phyloP scores from a whole-genome alignment of 2,113 vertebrate species.

The Eublepharis macularius region DNA sequence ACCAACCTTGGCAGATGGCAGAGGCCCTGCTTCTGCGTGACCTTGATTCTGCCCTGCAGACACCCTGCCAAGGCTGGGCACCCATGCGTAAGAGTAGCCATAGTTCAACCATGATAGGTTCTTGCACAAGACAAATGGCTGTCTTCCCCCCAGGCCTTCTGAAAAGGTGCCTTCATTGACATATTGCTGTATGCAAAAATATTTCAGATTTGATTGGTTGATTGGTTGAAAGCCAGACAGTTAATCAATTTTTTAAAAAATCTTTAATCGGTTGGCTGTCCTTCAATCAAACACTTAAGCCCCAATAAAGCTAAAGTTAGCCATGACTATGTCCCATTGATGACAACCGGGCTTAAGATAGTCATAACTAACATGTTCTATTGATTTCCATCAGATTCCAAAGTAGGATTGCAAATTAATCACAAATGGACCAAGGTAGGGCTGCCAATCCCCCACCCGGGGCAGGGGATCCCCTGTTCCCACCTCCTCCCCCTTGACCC shows the following conservation, averaged over 20 bases:
- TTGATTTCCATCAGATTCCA: too few relatives aligned
- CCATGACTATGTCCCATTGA: not conserved
- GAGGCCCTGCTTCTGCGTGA: not conserved
- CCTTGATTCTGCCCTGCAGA: too few relatives aligned
- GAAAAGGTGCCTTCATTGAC: not conserved
- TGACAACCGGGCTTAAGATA: too few relatives aligned
- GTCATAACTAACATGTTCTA: too few relatives aligned
- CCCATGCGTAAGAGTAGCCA: not conserved
- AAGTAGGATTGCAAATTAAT: too few relatives aligned
- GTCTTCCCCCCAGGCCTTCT: not conserved
- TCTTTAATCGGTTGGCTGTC: not conserved
- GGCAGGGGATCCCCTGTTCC: too few relatives aligned
- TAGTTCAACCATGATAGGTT: not conserved
- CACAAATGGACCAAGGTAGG: too few relatives aligned
- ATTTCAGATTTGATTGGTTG: not conserved
- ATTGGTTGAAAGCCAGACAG: not conserved
- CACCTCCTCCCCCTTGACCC: too few relatives aligned
- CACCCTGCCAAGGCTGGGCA: too few relatives aligned
- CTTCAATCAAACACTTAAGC: not conserved
- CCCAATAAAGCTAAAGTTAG: not conserved
- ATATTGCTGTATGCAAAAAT: not conserved
- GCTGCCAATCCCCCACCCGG: too few relatives aligned
- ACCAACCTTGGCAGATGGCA: not conserved
- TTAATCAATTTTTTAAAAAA: not conserved
- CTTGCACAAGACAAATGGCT: not conserved